Evolutionary conservation across 1,140 invertebrate species (phyloP).

Genomic region (Galendromus occidentalis): DNA sequence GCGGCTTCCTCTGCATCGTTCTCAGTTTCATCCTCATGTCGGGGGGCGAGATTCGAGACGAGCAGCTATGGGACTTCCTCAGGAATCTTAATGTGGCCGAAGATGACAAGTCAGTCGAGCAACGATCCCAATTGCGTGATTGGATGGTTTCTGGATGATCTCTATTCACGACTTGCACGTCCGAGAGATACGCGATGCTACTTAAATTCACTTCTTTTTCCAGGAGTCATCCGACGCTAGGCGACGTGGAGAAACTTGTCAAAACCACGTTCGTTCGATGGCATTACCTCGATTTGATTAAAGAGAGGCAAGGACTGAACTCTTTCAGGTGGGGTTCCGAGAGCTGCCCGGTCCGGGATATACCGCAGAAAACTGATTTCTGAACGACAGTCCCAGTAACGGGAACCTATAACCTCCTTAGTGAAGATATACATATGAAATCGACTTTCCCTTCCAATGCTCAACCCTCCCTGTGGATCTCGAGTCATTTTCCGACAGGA

Average conservation of each 20-base stretch:
- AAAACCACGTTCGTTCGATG: background rate
- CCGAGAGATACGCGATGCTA: background rate
- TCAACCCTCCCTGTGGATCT: too few species aligned
- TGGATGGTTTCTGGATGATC: too few species aligned
- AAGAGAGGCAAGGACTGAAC: background rate
- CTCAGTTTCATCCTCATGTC: background rate
- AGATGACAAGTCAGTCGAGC: background rate
- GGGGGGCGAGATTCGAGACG: background rate
- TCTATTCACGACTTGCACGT: too few species aligned
- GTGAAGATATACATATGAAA: too few species aligned
- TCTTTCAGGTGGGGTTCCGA: background rate
- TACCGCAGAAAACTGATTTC: too few species aligned
- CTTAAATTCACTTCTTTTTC: background rate
- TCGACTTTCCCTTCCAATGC: too few species aligned
- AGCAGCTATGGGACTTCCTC: background rate
- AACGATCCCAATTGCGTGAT: too few species aligned
- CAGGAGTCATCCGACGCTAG: background rate
- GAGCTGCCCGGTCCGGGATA: too few species aligned
- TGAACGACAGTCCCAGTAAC: too few species aligned
- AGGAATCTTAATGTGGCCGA: background rate
- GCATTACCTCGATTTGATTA: background rate
- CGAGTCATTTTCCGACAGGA: too few species aligned
- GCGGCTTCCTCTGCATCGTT: background rate
- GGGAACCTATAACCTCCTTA: too few species aligned
- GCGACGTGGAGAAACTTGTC: background rate